Percentiles rank a stretch among this genome's conserved stretches.
Conservation (phyloP, 2,888 invertebrate genomes). For the Sclerodermus sp. region DNA sequence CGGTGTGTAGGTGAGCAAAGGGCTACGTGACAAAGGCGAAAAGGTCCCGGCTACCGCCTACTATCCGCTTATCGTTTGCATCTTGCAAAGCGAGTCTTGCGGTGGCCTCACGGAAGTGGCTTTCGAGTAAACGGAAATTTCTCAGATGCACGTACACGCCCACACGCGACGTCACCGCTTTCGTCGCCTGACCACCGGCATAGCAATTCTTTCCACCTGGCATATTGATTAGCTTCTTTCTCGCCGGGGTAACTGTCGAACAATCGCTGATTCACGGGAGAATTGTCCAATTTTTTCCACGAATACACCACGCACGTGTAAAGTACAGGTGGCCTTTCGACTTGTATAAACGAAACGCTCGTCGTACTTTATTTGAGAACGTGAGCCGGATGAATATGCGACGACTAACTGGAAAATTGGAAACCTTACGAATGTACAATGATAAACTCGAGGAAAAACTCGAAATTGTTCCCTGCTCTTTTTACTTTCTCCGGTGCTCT, state of each 20-base stretch:
- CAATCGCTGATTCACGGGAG: constrained; percentile 20
- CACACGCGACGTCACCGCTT: constrained; percentile 18
- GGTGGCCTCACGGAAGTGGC: constrained; percentile 18
- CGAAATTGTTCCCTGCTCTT: too few species aligned
- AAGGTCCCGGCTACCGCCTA: too few species aligned
- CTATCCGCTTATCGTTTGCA: too few species aligned
- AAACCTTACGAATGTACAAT: too few species aligned
- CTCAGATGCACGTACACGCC: constrained; percentile 17
- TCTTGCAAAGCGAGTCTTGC: not conserved
- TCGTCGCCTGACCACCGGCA: constrained; percentile 13
- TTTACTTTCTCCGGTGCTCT: too few species aligned
- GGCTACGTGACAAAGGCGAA: too few species aligned
- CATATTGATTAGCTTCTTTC: constrained; percentile 21
- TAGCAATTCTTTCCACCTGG: constrained; percentile 15
- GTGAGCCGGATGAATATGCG: too few species aligned
- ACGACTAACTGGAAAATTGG: too few species aligned
- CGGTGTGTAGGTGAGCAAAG: too few species aligned
- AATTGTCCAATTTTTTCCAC: constrained; percentile 9
- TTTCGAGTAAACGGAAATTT: constrained; percentile 4
- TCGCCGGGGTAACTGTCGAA: constrained; percentile 4
- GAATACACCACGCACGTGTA: constrained; percentile 4
- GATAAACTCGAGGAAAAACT: too few species aligned
- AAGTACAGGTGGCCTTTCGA: constrained; percentile 13
- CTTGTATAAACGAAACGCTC: too few species aligned
- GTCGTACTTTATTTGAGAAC: too few species aligned